A percentile compares a stretch with the other conserved stretches of the same genome.
Conservation (phyloP, 2,797 vertebrate species). For the Anabas testudineus region DNA sequence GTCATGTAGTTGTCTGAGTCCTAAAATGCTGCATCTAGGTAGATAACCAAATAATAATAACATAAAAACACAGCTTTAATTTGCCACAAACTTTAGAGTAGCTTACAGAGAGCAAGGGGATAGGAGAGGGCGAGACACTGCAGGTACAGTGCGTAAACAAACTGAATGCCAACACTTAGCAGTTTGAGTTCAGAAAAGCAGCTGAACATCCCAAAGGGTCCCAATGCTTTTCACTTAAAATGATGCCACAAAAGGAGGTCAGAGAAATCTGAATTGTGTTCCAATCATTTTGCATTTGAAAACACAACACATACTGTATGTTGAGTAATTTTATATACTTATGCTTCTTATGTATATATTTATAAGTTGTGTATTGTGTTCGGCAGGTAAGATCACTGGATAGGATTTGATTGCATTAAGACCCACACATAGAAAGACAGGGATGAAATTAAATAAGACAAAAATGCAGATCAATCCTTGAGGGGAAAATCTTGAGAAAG, state of each 20-base stretch:
- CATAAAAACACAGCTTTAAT: neutral
- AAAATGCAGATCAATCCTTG: constrained; percentile 18
- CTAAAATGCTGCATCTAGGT: neutral
- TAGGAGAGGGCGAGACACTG: neutral
- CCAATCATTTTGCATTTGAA: constrained; percentile 9
- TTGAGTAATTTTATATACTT: too few species aligned
- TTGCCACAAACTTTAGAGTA: constrained; percentile 1
- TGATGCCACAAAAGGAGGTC: neutral
- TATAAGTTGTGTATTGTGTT: neutral
- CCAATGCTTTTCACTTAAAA: constrained; percentile 12
- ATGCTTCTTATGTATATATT: too few species aligned
- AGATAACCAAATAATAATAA: neutral
- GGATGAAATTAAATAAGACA: constrained; percentile 32
- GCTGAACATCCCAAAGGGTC: neutral
- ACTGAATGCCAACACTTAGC: neutral
- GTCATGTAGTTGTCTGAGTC: constrained; percentile 6
- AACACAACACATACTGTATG: neutral
- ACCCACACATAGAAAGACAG: constrained; percentile 6
- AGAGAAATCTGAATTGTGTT: neutral
- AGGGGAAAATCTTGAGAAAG: constrained; percentile 3
- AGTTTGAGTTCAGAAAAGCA: constrained; percentile 2
- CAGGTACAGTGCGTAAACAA: neutral
- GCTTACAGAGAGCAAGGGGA: neutral
- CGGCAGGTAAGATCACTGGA: constrained; percentile 3
- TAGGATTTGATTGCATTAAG: constrained; percentile 18